A percentile compares a stretch with the other conserved stretches of the same genome.
These are phyloP conservation scores for Mormyrus iriodes DNA, from an alignment of 2,113 vertebrate genomes.

Conservation along the genomic window DNA sequence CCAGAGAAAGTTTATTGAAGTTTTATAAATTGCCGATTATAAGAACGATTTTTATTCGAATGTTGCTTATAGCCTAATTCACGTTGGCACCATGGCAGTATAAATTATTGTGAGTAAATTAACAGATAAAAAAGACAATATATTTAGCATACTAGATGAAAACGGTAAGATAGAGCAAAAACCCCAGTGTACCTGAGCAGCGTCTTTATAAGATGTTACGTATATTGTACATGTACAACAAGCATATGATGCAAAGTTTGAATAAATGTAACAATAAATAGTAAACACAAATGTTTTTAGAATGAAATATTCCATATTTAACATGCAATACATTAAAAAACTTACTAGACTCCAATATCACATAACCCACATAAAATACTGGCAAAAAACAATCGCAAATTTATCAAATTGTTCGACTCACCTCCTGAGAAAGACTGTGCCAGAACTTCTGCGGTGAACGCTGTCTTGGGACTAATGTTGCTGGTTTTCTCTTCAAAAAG, in stretches of 20 bases:
- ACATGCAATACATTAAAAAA: neutral
- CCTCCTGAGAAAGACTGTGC: conserved; percentile 96
- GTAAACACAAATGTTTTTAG: neutral
- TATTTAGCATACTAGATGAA: neutral
- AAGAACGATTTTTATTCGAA: conserved; percentile 10
- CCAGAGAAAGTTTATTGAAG: conserved; percentile 4
- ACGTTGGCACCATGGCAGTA: neutral
- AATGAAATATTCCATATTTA: neutral
- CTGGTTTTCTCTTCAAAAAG: conserved; percentile 78
- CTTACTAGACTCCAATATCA: neutral
- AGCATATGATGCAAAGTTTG: neutral
- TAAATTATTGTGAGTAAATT: conserved; percentile 4
- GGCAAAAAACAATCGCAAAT: neutral
- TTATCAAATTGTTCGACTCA: conserved; percentile 48
- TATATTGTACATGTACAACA: neutral
- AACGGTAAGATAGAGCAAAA: neutral
- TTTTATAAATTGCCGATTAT: conserved; percentile 7
- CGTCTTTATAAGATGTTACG: neutral
- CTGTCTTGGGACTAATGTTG: conserved; percentile 78
- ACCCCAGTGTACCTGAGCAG: neutral
- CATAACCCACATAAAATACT: neutral
- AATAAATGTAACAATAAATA: neutral
- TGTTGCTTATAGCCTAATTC: neutral
- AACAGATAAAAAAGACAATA: neutral
- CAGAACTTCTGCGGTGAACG: conserved; percentile 92